Evolutionary conservation across 2,113 vertebrate species (phyloP), one percentile per base, ranked within the genome.

Genomic region (Pimephales promelas): DNA sequence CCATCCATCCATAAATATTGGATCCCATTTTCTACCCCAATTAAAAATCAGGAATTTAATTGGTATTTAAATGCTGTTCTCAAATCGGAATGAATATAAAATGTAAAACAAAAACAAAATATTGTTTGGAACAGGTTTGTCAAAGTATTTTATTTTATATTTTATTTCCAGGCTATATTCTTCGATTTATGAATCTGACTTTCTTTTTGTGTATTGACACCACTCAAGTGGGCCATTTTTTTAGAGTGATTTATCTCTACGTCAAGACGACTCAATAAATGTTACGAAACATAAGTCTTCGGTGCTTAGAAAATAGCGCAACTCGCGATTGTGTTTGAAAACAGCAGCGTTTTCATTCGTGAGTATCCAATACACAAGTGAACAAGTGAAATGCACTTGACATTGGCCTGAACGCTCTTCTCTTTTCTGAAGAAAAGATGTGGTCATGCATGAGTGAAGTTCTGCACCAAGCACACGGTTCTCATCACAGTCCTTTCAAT

Each of bases 401-500:
- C 18, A 68, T 2, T 68, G 31, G 18, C 31, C 64, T 7, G 40
- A 43, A 11, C 22, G 10, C 68, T n/a, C 22, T 68, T 70, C 34
- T 71, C 24, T 24, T n/a, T 45, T 45, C 36, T 71, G 22, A 24
- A 24, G 34, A 40, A 70, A 70, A 70, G 36, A 14, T 71, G 68
- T 45, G 10, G 36, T 14, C 68, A 71, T 45, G 68, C 40, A 71
- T 71, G 20, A 45, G 40, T 45, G 22, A 71, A 45, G 22, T 45
- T 71, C 68, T 71, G 5, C 11, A 71, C 36, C 22, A 10, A 22
- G 68, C 11, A 56, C 9, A 83, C n/a, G 66, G 26, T 80, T 56
- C 75, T 79, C 47, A 13, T 73, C 8, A 31, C 22, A 52, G 45
- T 40, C 24, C 3, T 57, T 80, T 80, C 56, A 43, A 64, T 79